phyloP scores from a whole-genome alignment of 2,113 vertebrate genomes.

The Nibea coibor region DNA sequence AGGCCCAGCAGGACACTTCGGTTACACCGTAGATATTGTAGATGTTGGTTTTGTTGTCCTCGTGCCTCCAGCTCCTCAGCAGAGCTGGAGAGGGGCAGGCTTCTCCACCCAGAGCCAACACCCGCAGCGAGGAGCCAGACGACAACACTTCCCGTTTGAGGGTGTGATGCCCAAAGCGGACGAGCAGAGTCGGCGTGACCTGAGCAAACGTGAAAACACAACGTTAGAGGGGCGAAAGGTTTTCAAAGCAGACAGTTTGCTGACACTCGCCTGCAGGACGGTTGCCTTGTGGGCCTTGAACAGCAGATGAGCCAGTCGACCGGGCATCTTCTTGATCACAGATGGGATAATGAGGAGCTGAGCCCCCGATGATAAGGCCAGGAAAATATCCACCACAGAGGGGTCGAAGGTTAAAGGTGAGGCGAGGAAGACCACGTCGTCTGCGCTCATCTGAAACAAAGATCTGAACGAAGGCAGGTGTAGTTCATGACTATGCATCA shows the following conservation, averaged over 20 bases:
- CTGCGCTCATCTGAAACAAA: slow-evolving; percentile 87
- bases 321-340: slow-evolving; percentile 87
- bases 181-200: slow-evolving; percentile 92
- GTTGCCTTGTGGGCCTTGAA: slow-evolving; percentile 89
- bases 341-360: slow-evolving; percentile 91
- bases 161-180: slow-evolving; percentile 86
- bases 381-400: slow-evolving; percentile 93
- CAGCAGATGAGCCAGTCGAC: slow-evolving; percentile 84
- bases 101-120: slow-evolving; percentile 95
- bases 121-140: slow-evolving; percentile 85
- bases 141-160: slow-evolving; percentile 87
- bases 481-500: too few species aligned
- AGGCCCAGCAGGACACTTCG: slow-evolving; percentile 98
- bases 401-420: slow-evolving; percentile 97
- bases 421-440: slow-evolving; percentile 92
- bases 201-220: slow-evolving; percentile 59
- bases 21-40: slow-evolving; percentile 97
- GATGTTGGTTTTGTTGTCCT: slow-evolving; percentile 89
- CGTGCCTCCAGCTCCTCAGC: slow-evolving; percentile 88
- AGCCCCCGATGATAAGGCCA: slow-evolving; percentile 91
- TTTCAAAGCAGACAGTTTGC: accelerated
- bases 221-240: not conserved
- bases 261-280: slow-evolving; percentile 88
- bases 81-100: slow-evolving; percentile 85
- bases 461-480: slow-evolving; percentile 78